These are phyloP conservation scores for Liposcelis brunnea DNA, from an alignment of 2,888 invertebrate genomes.

Conservation along the genomic window DNA sequence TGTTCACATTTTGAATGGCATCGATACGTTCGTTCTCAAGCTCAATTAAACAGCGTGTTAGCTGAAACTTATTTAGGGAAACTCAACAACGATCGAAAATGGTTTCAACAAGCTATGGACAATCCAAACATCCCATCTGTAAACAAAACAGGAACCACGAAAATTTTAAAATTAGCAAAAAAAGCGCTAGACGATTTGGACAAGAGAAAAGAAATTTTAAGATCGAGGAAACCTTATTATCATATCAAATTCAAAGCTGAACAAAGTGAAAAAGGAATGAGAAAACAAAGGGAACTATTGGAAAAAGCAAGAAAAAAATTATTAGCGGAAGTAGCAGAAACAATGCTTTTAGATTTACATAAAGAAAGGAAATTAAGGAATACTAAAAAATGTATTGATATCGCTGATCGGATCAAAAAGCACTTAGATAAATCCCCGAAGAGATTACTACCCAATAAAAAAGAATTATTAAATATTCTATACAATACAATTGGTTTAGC, in stretches of 20 bases:
- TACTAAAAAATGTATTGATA: background rate
- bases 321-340: background rate
- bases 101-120: background rate
- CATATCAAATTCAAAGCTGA: background rate
- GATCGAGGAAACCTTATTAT: constrained; percentile 1
- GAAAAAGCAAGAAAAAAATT: background rate
- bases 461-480: background rate
- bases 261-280: background rate
- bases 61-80: background rate
- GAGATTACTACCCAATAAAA: background rate
- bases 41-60: background rate
- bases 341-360: background rate
- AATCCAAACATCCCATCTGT: background rate
- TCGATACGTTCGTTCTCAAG: background rate
- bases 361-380: background rate
- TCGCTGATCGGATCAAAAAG: background rate
- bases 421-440: background rate
- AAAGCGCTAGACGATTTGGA: background rate
- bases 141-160: background rate
- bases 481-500: background rate
- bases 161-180: background rate
- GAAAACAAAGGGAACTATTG: background rate
- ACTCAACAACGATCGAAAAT: constrained; percentile 1
- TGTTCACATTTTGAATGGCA: background rate
- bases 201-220: background rate